A percentile compares a stretch with the other conserved stretches of the same genome.
Conservation (phyloP, 2,888 invertebrate species). For the Drosophila anomalata region DNA sequence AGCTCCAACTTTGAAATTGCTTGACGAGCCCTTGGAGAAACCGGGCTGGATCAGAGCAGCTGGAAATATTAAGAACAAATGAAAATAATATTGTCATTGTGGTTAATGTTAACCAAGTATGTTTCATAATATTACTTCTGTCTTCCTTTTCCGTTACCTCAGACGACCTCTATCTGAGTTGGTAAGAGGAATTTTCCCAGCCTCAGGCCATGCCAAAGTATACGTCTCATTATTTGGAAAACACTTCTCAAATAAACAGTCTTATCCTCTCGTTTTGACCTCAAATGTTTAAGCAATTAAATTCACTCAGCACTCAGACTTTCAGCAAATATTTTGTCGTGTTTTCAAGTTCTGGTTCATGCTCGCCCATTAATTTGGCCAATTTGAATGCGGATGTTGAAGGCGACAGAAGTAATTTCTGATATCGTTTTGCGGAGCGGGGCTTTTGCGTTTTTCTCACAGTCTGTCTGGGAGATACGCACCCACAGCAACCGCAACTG, state of each 20-base stretch:
- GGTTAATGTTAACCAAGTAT: background rate
- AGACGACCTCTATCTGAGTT: background rate
- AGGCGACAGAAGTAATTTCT: slow-evolving; percentile 64
- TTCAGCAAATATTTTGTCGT: slow-evolving; percentile 38
- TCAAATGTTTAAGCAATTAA: background rate
- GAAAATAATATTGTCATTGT: slow-evolving; percentile 5
- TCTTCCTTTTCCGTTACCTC: background rate
- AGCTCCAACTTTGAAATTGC: slow-evolving; percentile 15
- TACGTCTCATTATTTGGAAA: background rate
- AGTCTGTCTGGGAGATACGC: background rate
- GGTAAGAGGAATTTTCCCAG: background rate
- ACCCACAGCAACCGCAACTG: slow-evolving; percentile 6
- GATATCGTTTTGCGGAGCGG: slow-evolving; percentile 32
- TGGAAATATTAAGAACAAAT: slow-evolving; percentile 4
- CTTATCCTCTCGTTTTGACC: background rate
- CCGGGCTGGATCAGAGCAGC: slow-evolving; percentile 9
- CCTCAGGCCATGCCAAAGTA: background rate
- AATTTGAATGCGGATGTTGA: slow-evolving; percentile 65
- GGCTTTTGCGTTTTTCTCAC: slow-evolving; percentile 2
- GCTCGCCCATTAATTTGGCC: slow-evolving; percentile 66
- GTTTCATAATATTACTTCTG: background rate
- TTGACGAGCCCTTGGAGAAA: slow-evolving; percentile 3
- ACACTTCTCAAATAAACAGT: background rate
- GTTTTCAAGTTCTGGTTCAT: slow-evolving; percentile 29
- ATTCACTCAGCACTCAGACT: background rate